These are phyloP conservation scores for Stramonita haemastoma DNA, from an alignment of 2,888 invertebrate species.

Conservation along the genomic window DNA sequence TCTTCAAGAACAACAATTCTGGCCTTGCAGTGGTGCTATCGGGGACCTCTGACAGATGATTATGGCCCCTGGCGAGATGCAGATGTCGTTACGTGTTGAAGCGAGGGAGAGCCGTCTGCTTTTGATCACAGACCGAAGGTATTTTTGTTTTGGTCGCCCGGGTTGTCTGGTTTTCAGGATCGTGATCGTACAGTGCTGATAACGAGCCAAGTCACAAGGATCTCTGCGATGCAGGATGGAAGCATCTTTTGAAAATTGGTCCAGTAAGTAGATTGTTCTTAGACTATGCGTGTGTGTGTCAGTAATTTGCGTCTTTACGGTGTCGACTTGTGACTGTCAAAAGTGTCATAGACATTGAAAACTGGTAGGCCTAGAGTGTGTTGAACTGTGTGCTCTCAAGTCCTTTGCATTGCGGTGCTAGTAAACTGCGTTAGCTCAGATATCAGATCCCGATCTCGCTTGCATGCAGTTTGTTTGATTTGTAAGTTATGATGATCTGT, in stretches of 20 bases:
- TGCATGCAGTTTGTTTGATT: neutral
- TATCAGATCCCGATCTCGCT: neutral
- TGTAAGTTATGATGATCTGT: neutral
- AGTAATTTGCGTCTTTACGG: neutral
- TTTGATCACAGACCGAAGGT: slow-evolving; percentile 15
- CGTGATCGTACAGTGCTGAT: neutral
- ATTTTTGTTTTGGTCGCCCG: neutral
- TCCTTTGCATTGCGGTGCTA: neutral
- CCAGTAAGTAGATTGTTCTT: neutral
- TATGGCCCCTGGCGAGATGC: neutral
- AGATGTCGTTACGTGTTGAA: slow-evolving; percentile 23
- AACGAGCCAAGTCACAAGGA: neutral
- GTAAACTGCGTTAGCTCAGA: neutral
- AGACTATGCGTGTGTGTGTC: neutral
- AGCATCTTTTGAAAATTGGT: neutral
- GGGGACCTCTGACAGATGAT: neutral
- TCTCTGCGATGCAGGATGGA: neutral
- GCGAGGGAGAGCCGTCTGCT: slow-evolving; percentile 33
- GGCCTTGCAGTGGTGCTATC: neutral
- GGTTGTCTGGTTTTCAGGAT: neutral
- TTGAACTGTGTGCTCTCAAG: neutral
- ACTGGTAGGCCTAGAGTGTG: neutral
- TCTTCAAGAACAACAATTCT: neutral
- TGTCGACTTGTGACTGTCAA: neutral
- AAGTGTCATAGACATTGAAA: no score